Evolutionary conservation across 23 tunicate genomes (phyloP), one percentile per base, ranked within the genome.

Genomic region (Halocynthia roretzi): DNA sequence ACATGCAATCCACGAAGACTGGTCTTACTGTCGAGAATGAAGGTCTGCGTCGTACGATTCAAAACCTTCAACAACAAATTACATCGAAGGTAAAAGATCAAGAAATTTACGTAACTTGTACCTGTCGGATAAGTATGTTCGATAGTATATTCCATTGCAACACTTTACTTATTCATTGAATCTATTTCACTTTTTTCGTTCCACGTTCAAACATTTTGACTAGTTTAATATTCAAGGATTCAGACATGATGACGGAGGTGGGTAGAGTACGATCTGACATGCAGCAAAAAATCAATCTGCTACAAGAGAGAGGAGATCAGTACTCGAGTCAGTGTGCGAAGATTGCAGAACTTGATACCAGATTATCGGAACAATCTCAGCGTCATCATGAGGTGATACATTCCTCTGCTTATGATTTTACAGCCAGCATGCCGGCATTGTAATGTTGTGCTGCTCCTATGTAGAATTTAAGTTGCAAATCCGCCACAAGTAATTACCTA

Each of bases 281-380:
- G 58, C 75, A 83, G 58, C 83, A 83, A 51, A 82, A 87, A 71
- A 77, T 82, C 51, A 62, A 58, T 31, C 78, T 71, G 65, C 62
- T 87, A 12, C 87, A 87, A 62, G 94, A 87, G 5, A 87, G 82
- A 61, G 65, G 71, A 54, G 15, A 53, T 10, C 82, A 87, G 71
- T 72, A 75, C 49, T 48, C 87, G 9, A n/a, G 44, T 12, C 82
- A 83, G 6, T 76, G 95, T 7, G 82, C 56, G 23, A 83, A 83
- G 68, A 60, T 88, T 12, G 73, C 61, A 9, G 76, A 71, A 40
- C 72, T 88, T 8, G 88, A 83, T 44, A 80, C 78, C 2, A 74
- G 70, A 51, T 56, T 83, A 0, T 72, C 77, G 9, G 84, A 83
- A 10, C 78, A 80, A 50, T 56, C 82, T 18, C 72, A 80, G 19